phyloP scores from a whole-genome alignment of 2,888 invertebrate genomes.

The Torymus texanus region DNA sequence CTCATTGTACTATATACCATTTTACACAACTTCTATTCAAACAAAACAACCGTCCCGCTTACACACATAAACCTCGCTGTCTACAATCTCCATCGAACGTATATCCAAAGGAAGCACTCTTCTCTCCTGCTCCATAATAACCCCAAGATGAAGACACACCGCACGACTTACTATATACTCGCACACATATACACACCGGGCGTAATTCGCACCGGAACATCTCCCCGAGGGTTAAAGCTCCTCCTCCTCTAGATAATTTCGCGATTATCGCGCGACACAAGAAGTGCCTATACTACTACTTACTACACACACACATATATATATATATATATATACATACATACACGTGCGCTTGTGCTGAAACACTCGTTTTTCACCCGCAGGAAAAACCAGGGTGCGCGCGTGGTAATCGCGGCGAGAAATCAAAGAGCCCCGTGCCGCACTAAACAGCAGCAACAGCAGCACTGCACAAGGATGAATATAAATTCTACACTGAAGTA shows the following conservation, averaged over 20 bases:
- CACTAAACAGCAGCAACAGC: background rate
- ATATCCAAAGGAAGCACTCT: too few species aligned
- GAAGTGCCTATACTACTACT: slow-evolving; percentile 4
- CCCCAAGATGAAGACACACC: too few species aligned
- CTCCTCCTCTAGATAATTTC: slow-evolving; percentile 21
- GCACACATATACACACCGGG: background rate
- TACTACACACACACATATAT: too few species aligned
- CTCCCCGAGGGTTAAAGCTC: background rate
- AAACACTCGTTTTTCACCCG: slow-evolving; percentile 42
- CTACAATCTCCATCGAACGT: too few species aligned
- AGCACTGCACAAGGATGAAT: slow-evolving; percentile 28
- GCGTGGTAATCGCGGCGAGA: slow-evolving; percentile 41
- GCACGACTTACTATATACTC: too few species aligned
- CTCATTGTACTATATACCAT: too few species aligned
- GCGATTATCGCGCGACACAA: slow-evolving; percentile 51
- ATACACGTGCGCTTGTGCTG: too few species aligned
- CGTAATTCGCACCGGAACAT: slow-evolving; percentile 8
- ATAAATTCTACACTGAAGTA: slow-evolving; percentile 23
- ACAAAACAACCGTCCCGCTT: too few species aligned
- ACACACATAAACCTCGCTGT: too few species aligned
- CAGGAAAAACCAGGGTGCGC: slow-evolving; percentile 21
- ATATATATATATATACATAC: too few species aligned
- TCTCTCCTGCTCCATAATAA: too few species aligned
- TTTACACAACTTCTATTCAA: too few species aligned
- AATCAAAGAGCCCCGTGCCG: slow-evolving; percentile 48